These are phyloP conservation scores for Gibbula magus DNA, from an alignment of 2,888 invertebrate species.

Conservation along the genomic window DNA sequence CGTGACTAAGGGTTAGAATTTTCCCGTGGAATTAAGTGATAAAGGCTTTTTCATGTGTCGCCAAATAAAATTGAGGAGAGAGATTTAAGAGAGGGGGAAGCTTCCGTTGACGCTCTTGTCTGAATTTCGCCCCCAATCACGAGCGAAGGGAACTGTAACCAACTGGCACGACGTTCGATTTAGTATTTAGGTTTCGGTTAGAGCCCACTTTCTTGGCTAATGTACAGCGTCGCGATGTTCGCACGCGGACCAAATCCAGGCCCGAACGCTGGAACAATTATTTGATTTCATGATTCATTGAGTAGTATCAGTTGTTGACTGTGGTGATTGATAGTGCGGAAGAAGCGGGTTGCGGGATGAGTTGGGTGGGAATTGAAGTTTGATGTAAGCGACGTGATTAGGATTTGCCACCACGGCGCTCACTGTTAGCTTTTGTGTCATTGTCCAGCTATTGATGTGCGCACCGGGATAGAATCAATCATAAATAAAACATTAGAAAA, in stretches of 20 bases:
- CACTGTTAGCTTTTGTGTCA: too few species aligned
- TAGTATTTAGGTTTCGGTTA: not conserved
- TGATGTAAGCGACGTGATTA: too few species aligned
- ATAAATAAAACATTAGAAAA: too few species aligned
- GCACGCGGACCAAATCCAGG: not conserved
- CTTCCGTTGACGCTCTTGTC: not conserved
- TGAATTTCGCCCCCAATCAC: not conserved
- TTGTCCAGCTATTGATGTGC: too few species aligned
- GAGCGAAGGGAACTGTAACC: not conserved
- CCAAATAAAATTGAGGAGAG: slow-evolving; percentile 1
- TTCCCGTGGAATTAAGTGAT: not conserved
- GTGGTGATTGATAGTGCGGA: not conserved
- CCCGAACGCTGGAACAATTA: not conserved
- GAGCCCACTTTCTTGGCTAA: slow-evolving; percentile 3
- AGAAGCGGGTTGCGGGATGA: too few species aligned
- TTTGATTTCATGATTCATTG: slow-evolving; percentile 8
- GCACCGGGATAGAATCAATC: too few species aligned
- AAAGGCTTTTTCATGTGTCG: slow-evolving; percentile 18
- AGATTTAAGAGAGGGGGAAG: not conserved
- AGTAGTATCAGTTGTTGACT: not conserved
- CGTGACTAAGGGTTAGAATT: slow-evolving; percentile 8
- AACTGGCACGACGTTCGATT: slow-evolving; percentile 2
- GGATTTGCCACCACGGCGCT: too few species aligned
- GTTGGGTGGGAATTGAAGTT: too few species aligned
- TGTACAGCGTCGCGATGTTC: not conserved